Conservation (phyloP, 2,113 vertebrate genomes). For the Raphicerus campestris region DNA sequence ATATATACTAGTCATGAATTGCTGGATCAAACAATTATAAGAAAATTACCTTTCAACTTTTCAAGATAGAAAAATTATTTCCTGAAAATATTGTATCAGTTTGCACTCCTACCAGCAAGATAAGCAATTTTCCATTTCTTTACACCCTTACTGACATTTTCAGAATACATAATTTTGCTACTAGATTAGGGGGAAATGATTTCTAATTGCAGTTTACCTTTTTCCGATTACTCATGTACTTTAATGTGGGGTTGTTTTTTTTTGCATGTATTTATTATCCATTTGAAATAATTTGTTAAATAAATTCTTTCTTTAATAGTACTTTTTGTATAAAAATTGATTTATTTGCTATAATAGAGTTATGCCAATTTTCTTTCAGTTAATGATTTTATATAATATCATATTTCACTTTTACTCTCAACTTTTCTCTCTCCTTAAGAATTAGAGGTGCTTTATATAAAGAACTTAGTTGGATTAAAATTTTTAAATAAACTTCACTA, state of each 20-base stretch:
- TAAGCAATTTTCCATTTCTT: neutral
- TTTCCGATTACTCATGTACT: neutral
- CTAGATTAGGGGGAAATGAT: neutral
- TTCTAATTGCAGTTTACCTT: neutral
- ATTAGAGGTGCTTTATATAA: neutral
- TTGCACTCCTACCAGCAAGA: neutral
- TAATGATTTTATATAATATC: neutral
- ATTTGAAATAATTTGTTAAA: neutral
- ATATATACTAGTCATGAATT: neutral
- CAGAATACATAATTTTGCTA: neutral
- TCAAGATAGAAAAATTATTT: neutral
- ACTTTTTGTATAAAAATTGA: neutral
- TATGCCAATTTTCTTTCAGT: neutral
- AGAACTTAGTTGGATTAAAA: neutral
- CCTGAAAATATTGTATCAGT: neutral
- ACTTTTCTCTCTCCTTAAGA: neutral
- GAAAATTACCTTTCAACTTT: neutral
- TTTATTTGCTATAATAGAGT: neutral
- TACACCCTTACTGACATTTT: neutral
- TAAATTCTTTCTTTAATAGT: neutral
- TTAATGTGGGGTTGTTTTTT: neutral
- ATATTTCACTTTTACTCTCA: neutral
- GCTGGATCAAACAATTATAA: neutral
- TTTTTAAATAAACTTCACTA: neutral
- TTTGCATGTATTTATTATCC: neutral